These are phyloP conservation scores for Pteropus rufus DNA, from an alignment of 2,797 vertebrate species.

Conservation along the genomic window DNA sequence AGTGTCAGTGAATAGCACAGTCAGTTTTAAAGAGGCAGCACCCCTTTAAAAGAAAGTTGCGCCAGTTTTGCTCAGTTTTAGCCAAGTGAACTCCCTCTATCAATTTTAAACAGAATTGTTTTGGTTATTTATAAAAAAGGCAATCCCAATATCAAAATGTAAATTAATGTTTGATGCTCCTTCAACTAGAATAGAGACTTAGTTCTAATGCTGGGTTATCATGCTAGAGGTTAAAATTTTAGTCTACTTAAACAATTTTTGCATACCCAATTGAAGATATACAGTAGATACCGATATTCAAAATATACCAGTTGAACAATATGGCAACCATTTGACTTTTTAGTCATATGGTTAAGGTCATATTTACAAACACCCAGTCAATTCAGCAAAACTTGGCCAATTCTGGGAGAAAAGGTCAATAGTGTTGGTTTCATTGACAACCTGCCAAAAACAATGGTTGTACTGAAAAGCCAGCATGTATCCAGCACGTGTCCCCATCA, in stretches of 20 bases:
- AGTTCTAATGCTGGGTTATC: conserved; percentile 35
- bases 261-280: conserved; percentile 41
- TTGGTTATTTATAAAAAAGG: conserved; percentile 51
- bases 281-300: conserved; percentile 34
- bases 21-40: conserved; percentile 64
- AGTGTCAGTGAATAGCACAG: conserved; percentile 70
- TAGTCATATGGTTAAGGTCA: conserved; percentile 46
- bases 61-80: conserved; percentile 69
- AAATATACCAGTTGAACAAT: conserved; percentile 36
- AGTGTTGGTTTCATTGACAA: conserved; percentile 16
- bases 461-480: conserved; percentile 35
- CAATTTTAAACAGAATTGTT: conserved; percentile 60
- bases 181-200: conserved; percentile 20
- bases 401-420: background rate
- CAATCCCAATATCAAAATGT: conserved; percentile 28
- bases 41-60: conserved; percentile 67
- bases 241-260: conserved; percentile 23
- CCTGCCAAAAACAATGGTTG: conserved; percentile 4
- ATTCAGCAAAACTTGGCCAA: conserved; percentile 22
- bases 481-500: conserved; percentile 34
- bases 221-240: conserved; percentile 50
- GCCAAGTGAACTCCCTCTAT: conserved; percentile 63
- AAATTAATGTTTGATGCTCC: conserved; percentile 15
- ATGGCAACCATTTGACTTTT: conserved; percentile 27
- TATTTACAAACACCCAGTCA: conserved; percentile 51